phyloP scores from a whole-genome alignment of 2,797 vertebrate genomes.

The Ctenochaetus hawaiiensis region DNA sequence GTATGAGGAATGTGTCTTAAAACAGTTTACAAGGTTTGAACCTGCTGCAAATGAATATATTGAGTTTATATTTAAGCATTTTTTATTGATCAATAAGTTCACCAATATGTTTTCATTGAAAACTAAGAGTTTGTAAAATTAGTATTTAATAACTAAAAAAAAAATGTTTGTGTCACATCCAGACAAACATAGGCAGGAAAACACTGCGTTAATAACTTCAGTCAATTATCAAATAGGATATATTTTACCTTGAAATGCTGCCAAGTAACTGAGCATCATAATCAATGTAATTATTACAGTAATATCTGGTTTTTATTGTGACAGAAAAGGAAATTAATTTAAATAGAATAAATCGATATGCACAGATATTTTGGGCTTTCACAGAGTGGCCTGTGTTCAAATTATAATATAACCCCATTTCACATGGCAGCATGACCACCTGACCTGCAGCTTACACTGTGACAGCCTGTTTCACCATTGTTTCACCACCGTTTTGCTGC shows the following conservation, averaged over 20 bases:
- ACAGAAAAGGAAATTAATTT: neutral
- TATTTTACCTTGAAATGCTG: neutral
- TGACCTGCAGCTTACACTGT: slow-evolving; percentile 26
- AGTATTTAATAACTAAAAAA: neutral
- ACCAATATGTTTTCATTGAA: neutral
- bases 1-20: neutral
- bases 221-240: neutral
- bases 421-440: slow-evolving; percentile 18
- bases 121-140: neutral
- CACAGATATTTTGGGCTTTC: slow-evolving; percentile 1
- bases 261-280: neutral
- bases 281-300: neutral
- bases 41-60: neutral
- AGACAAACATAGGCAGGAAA: neutral
- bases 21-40: neutral
- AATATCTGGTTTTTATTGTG: neutral
- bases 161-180: neutral
- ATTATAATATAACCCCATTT: slow-evolving; percentile 7
- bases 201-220: neutral
- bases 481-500: slow-evolving; percentile 52
- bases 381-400: slow-evolving; percentile 1
- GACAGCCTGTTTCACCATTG: slow-evolving; percentile 37
- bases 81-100: neutral
- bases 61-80: neutral
- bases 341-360: neutral